Evolutionary conservation across 2,888 invertebrate genomes (phyloP).

Genomic region (Drosophila setosimentum): DNA sequence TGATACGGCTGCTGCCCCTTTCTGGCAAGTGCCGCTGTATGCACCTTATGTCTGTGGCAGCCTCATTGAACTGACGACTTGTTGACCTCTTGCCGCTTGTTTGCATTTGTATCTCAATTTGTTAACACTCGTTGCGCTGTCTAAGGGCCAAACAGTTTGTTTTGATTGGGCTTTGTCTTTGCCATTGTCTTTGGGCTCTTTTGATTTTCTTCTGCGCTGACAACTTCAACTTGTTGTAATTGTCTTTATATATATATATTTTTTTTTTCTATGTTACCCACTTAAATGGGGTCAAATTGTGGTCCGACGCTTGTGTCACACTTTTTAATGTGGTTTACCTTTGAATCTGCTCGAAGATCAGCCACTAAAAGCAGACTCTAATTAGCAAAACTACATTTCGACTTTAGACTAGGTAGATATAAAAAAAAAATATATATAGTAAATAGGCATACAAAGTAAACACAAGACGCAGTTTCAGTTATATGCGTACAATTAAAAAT

Average conservation of each 20-base stretch:
- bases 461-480: constrained; percentile 5
- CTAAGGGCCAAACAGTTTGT: constrained; percentile 53
- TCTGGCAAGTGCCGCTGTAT: constrained; percentile 29
- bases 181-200: constrained; percentile 1
- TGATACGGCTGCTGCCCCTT: constrained; percentile 45
- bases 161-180: constrained; percentile 53
- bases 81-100: constrained; percentile 62
- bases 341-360: not conserved
- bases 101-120: constrained; percentile 52
- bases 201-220: constrained; percentile 11
- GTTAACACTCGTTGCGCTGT: constrained; percentile 40
- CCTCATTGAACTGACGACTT: constrained; percentile 19
- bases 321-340: constrained; percentile 22
- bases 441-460: constrained; percentile 3
- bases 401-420: not conserved
- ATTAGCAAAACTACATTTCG: constrained; percentile 23
- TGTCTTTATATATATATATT: constrained; percentile 24
- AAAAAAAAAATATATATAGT: too few species aligned
- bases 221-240: constrained; percentile 51
- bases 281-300: constrained; percentile 74
- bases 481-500: constrained; percentile 17
- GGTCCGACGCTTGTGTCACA: constrained; percentile 72
- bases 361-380: constrained; percentile 6
- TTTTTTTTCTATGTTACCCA: constrained; percentile 2
- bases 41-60: constrained; percentile 15